Base-by-base conservation (phyloP, 2,888 invertebrate species). In the Cloeon dipterum region DNA sequence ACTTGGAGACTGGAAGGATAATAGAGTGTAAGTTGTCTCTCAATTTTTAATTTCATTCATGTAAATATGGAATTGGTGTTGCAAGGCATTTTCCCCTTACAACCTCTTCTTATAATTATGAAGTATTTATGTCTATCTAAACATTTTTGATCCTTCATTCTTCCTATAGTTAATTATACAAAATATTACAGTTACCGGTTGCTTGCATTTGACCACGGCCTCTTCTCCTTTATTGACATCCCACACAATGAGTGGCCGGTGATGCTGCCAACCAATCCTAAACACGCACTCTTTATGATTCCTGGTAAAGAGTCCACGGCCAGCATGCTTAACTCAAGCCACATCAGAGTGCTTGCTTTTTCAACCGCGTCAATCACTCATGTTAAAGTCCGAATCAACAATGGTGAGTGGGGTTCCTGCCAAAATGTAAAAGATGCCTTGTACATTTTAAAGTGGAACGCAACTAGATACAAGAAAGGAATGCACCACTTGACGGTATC, bases 1-100 rank as follows among this genome's bases (percentile, higher is more conserved):
- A 58, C 58, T 89, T 37, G 83, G 76, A 7, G 91, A 91, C 59
- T 91, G 89, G 88, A 89, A 83, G 57, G 79, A 82, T 48, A 79
- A 78, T 50, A 65, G 88, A 60, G 66, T 77, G 79, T 78, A 61
- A 60, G 60, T 51, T 42, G n/a, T 43, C 41, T 40, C 35, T 37
- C 14, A 42, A 43, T 38, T 39, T 36, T 43, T 38, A 44, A 38
- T 45, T 17, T 10, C n/a, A n/a, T n/a, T n/a, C n/a, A n/a, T n/a
- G n/a, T n/a, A n/a, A n/a, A n/a, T n/a, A n/a, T n/a, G n/a, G n/a
- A n/a, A n/a, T 2, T 11, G 3, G 14, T 5, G 20, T 18, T n/a
- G 35, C 8, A 17, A n/a, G 11, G n/a, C n/a, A n/a, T 35, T 13
- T 19, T 19, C 10, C 8, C 13, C n/a, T 35, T 23, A 25, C 35